Evolutionary conservation across 1,140 invertebrate genomes (phyloP).

Genomic region (Achroia grisella): DNA sequence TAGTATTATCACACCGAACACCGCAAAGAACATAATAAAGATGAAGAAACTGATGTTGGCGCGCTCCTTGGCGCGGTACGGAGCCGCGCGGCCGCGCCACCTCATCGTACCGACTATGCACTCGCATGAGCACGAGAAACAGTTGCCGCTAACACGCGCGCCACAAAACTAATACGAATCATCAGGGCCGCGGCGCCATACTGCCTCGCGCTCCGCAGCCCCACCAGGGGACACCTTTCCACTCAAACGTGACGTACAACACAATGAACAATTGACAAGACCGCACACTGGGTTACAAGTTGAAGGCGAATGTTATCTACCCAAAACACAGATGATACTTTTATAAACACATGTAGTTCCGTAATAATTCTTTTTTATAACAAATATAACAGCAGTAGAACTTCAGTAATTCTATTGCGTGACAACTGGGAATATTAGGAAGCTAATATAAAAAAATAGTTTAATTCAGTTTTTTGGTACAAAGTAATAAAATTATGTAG

Average conservation of each 20-base stretch:
- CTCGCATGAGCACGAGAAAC: constrained; percentile 33
- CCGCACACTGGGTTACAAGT: constrained; percentile 25
- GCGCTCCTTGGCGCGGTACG: constrained; percentile 79
- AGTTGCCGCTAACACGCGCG: constrained; percentile 23
- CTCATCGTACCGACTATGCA: constrained; percentile 42
- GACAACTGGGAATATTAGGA: too few species aligned
- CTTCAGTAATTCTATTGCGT: too few species aligned
- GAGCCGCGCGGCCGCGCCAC: constrained; percentile 48
- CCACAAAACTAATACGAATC: constrained; percentile 32
- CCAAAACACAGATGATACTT: too few species aligned
- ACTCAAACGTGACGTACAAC: constrained; percentile 38
- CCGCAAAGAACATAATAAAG: constrained; percentile 91
- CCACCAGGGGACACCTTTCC: constrained; percentile 27
- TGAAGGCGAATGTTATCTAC: constrained; percentile 11
- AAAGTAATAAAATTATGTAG: too few species aligned
- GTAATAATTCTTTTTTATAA: too few species aligned
- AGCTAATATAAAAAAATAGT: too few species aligned
- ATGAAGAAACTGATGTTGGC: constrained; percentile 91
- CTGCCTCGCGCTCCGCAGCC: constrained; percentile 19
- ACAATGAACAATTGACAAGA: constrained; percentile 30
- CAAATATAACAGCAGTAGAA: too few species aligned
- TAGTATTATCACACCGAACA: constrained; percentile 88
- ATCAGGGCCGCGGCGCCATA: constrained; percentile 29
- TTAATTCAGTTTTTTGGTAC: too few species aligned
- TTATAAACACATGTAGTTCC: background rate